Base-by-base conservation (phyloP, 1,140 invertebrate genomes). In the Drosophila lini region DNA sequence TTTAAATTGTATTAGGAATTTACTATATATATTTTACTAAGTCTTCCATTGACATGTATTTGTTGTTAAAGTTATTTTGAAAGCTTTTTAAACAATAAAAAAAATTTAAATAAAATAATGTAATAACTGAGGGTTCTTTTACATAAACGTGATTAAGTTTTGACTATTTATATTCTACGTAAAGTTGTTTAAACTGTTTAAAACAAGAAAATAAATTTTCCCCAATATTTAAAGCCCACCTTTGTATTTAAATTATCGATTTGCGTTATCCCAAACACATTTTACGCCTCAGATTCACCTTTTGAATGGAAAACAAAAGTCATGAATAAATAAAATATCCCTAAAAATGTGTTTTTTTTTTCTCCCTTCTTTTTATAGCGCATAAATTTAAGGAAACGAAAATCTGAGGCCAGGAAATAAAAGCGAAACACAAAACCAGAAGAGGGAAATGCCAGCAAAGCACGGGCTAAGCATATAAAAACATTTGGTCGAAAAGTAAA, bases 341-440 rank as follows among this genome's bases (percentile, higher is more conserved):
- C 42, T 25, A 59, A 70, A 75, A 70, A 36, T 36, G 50, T 36
- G 50, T n/a, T 19, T 71, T 73, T 70, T 71, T 62, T 79, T 77
- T 52, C 57, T 57, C 42, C 40, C 38, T 8, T 31, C 38, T 42
- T 74, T 83, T 88, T 83, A 88, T 86, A 59, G 73, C 64, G 76
- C 83, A 86, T 86, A 86, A 83, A 86, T 86, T 85, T 78, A 68
- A 40, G 38, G 73, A 80, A 83, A 74, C 55, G 70, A 63, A 86
- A 86, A 89, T 89, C 83, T 83, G 80, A 74, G 71, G 73, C 76
- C 70, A 45, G 48, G 67, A 86, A 81, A 86, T 73, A 81, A 86
- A 85, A 79, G 58, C 44, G 69, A 65, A 78, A 81, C 69, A 86
- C 59, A 81, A 53, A 28, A 82, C 67, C 61, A 76, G 56, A 68